phyloP scores from a whole-genome alignment of 1,140 invertebrate species.

The Wiebesia pumilae region DNA sequence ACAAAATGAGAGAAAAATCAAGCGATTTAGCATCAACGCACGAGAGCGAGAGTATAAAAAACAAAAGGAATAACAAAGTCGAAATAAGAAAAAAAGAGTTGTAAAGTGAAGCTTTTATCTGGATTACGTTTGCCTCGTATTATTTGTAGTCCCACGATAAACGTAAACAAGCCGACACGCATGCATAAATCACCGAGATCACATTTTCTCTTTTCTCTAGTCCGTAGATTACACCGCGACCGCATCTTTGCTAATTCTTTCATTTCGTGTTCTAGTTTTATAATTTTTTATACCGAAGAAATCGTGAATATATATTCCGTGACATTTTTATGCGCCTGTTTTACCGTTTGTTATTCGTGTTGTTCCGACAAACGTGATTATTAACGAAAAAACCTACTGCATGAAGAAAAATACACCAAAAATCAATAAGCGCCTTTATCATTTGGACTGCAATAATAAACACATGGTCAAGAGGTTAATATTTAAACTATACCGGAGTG shows the following conservation, averaged over 20 bases:
- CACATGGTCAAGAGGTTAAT: conserved; percentile 30
- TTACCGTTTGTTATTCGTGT: neutral
- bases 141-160: neutral
- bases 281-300: neutral
- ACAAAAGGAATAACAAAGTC: neutral
- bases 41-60: conserved; percentile 10
- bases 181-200: neutral
- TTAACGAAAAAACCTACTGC: conserved; percentile 22
- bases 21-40: neutral
- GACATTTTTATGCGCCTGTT: neutral
- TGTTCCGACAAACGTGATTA: neutral
- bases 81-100: neutral
- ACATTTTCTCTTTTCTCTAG: neutral
- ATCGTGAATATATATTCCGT: neutral
- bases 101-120: conserved; percentile 13
- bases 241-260: neutral
- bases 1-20: neutral
- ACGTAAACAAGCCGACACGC: conserved; percentile 14
- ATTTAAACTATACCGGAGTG: conserved; percentile 21
- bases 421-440: conserved; percentile 22
- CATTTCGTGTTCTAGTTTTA: neutral
- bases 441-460: neutral
- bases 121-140: neutral
- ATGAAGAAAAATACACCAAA: conserved; percentile 30
- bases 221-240: neutral